These are phyloP conservation scores for Alouatta palliata DNA, from an alignment of 2,113 vertebrate genomes.

Conservation along the genomic window DNA sequence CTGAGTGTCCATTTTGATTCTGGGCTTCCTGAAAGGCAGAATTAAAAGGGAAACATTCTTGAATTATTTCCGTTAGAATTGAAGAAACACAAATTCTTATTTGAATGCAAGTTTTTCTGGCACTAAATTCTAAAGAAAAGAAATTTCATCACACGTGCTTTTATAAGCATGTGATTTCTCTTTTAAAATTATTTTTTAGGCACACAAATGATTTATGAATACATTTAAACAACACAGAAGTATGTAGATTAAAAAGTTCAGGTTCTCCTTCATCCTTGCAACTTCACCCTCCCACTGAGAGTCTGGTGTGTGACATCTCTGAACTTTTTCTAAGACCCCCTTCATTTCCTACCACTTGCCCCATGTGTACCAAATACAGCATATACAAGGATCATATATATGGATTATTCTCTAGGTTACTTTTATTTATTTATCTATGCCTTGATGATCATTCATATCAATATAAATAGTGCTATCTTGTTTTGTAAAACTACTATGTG, in stretches of 20 bases:
- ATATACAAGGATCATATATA: not conserved
- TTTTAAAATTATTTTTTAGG: not conserved
- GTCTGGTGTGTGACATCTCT: not conserved
- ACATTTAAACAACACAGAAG: not conserved
- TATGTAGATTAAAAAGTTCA: conserved; percentile 7
- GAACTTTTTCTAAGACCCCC: not conserved
- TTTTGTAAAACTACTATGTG: not conserved
- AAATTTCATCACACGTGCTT: not conserved
- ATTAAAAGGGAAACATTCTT: conserved; percentile 27
- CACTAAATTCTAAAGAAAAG: conserved; percentile 38
- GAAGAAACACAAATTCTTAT: conserved; percentile 15
- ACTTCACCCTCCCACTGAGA: not conserved
- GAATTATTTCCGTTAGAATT: conserved; percentile 56
- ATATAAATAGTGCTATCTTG: not conserved
- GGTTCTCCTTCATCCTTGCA: not conserved
- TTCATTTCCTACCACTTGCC: not conserved
- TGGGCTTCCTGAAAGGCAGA: conserved; percentile 26
- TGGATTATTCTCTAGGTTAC: not conserved
- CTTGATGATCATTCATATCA: not conserved
- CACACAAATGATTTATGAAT: not conserved
- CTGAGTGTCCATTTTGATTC: not conserved
- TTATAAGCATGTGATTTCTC: conserved; percentile 29
- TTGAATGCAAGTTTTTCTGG: not conserved
- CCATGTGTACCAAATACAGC: not conserved
- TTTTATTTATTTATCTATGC: not conserved